Evolutionary conservation across 2,113 vertebrate species (phyloP), one percentile per base, ranked within the genome.

Genomic region (Ia io): DNA sequence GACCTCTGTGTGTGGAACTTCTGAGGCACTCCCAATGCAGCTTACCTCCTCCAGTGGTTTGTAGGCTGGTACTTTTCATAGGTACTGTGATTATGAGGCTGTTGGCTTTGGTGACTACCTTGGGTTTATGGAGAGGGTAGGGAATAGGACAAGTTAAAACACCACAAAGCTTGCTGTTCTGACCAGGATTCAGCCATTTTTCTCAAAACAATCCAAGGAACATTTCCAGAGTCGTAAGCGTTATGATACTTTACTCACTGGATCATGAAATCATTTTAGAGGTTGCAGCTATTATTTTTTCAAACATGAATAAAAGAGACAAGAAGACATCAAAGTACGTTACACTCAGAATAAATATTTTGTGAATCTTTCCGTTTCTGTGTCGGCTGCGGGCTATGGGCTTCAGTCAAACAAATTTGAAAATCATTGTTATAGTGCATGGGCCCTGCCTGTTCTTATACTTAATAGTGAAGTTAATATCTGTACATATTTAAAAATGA

Each of bases 341-440:
- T 61, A 40, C 13, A 61, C 22, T 49, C 32, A 22, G 40, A 59
- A 25, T 73, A 44, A 63, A 13, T 80, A 9, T 73, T 74, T 30
- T 78, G 70, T 35, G 70, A 67, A 35, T 17, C 49, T 73, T 47
- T 56, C 17, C 0, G 5, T 71, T 82, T 82, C 74, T 49, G 0
- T 35, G 74, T 85, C 7, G 28, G 51, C 67, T 51, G 1, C 61
- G 71, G 76, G 59, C 91, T 47, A 0, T 37, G 56, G 61, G 49
- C 84, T 47, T 5, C 53, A 73, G 32, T 69, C 69, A 76, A 1
- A 78, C 49, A 83, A 7, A 49, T 80, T 18, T 83, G 35, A 63
- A 73, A 25, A 28, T 67, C 9, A 13, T 51, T 63, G 42, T 53
- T 67, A 0, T 0, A 7, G 20, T 6, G 0, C 2, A 0, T 73